phyloP scores from a whole-genome alignment of 2,113 vertebrate species.

The Cyphomyrus plagiostoma region DNA sequence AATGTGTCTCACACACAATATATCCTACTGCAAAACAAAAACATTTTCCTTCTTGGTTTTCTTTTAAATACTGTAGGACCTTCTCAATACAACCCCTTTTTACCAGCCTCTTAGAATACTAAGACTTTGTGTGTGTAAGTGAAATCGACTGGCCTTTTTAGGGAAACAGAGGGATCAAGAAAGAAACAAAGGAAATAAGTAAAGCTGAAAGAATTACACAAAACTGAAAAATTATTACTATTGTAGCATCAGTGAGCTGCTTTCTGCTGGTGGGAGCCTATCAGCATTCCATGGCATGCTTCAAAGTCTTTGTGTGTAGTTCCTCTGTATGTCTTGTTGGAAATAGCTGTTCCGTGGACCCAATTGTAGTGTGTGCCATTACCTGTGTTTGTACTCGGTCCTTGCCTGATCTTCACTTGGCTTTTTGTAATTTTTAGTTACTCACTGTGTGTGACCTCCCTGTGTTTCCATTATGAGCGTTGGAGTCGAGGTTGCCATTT shows the following conservation, averaged over 20 bases:
- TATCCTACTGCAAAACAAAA: background rate
- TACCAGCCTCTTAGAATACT: background rate
- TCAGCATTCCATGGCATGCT: background rate
- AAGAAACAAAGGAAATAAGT: background rate
- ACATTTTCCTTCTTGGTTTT: background rate
- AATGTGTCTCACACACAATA: background rate
- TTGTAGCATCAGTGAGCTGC: background rate
- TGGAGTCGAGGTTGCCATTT: background rate
- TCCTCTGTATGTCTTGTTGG: background rate
- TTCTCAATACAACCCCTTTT: background rate
- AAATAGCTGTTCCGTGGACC: background rate
- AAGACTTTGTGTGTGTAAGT: background rate
- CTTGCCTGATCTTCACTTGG: background rate
- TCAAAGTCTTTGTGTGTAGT: background rate
- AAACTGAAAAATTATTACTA: background rate
- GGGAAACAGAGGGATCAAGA: background rate
- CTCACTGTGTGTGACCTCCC: background rate
- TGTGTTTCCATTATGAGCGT: background rate
- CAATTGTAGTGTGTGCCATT: background rate
- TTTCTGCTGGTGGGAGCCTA: background rate
- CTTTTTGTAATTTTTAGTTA: background rate
- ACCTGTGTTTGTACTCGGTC: background rate
- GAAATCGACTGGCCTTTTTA: background rate
- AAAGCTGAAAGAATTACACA: background rate
- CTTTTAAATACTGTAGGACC: background rate